Evolutionary conservation across 2,113 vertebrate species (phyloP).

Genomic region (Circaetus cinerascens): DNA sequence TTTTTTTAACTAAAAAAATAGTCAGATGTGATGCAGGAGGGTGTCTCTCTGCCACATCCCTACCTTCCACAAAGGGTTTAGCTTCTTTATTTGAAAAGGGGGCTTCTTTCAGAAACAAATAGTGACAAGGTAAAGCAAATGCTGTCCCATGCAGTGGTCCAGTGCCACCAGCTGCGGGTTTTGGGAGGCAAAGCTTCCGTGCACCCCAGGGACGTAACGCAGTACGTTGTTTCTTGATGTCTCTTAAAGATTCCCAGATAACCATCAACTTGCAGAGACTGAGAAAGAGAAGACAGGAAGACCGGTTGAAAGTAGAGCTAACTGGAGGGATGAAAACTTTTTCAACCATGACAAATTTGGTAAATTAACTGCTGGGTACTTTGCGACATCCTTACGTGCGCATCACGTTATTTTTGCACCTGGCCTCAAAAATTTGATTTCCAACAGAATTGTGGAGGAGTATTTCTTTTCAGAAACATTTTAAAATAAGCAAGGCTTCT

Average conservation of each 20-base stretch:
- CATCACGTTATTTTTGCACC: rapidly evolving
- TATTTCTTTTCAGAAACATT: background rate
- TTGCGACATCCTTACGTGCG: rapidly evolving
- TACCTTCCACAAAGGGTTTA: background rate
- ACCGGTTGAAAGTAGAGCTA: background rate
- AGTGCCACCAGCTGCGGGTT: background rate
- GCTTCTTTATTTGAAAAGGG: background rate
- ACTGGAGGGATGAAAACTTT: background rate
- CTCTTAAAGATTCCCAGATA: background rate
- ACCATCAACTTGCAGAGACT: rapidly evolving
- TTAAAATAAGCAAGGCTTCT: background rate
- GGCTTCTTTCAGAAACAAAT: background rate
- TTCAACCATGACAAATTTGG: background rate
- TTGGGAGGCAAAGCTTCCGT: background rate
- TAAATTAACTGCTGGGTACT: background rate
- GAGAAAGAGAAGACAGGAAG: background rate
- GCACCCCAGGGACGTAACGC: rapidly evolving
- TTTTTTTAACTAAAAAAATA: background rate
- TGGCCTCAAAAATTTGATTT: background rate
- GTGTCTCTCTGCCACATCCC: rapidly evolving
- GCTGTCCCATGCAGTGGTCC: background rate
- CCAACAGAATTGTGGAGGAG: background rate
- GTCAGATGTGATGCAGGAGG: rapidly evolving
- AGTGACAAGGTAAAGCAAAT: background rate
- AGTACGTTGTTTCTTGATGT: background rate